These are phyloP conservation scores for Drosophila nigromelanica DNA, from an alignment of 1,140 invertebrate species.

Conservation along the genomic window DNA sequence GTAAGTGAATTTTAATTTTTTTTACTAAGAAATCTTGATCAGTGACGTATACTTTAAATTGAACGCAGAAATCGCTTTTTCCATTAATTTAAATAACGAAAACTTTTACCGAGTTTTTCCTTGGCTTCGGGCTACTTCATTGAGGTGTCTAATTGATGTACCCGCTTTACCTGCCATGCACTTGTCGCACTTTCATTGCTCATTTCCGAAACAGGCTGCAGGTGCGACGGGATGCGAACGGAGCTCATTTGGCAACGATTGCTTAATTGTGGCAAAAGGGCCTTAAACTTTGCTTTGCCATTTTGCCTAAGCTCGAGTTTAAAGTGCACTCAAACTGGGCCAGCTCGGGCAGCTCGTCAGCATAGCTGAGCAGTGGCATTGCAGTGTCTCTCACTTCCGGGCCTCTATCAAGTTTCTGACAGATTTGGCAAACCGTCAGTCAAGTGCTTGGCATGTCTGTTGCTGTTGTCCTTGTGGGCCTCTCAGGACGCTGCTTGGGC, in stretches of 20 bases:
- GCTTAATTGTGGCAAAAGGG: slow-evolving; percentile 64
- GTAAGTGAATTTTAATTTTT: too few species aligned
- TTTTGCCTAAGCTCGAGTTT: slow-evolving; percentile 43
- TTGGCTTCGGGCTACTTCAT: slow-evolving; percentile 1
- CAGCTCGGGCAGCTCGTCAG: background rate
- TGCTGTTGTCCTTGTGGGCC: slow-evolving; percentile 31
- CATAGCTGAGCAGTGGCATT: background rate
- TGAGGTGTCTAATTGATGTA: slow-evolving; percentile 57
- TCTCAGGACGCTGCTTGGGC: slow-evolving; percentile 22
- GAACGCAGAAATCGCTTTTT: background rate
- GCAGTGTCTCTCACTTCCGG: slow-evolving; percentile 17
- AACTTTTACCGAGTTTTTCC: slow-evolving; percentile 1
- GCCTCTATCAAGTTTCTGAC: slow-evolving; percentile 38
- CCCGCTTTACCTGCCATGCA: slow-evolving; percentile 32
- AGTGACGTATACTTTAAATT: background rate
- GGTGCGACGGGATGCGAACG: slow-evolving; percentile 9
- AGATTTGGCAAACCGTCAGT: slow-evolving; percentile 64
- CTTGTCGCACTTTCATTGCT: slow-evolving; percentile 61
- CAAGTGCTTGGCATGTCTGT: slow-evolving; percentile 55
- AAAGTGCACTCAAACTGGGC: slow-evolving; percentile 25
- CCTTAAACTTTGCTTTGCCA: slow-evolving; percentile 62
- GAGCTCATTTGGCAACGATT: slow-evolving; percentile 57
- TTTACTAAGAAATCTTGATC: background rate
- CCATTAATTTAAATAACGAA: background rate
- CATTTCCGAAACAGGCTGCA: slow-evolving; percentile 48